These are phyloP conservation scores for Sterrhoptilus dennistouni DNA, from an alignment of 2,113 vertebrate genomes.

Conservation along the genomic window DNA sequence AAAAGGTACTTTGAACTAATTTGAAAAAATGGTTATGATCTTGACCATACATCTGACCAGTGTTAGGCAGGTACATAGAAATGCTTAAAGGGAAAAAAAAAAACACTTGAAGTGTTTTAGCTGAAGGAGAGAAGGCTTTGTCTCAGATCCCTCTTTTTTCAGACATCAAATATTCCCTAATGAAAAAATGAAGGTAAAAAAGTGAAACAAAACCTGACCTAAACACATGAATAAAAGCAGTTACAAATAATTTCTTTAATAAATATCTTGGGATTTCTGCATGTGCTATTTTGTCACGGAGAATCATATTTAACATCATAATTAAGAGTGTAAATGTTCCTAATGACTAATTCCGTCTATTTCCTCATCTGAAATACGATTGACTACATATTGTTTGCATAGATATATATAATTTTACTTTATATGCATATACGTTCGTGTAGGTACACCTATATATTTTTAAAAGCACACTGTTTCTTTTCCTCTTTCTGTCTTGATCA, in stretches of 20 bases:
- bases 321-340: background rate
- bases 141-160: background rate
- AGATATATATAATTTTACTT: background rate
- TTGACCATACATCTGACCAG: slow-evolving; percentile 15
- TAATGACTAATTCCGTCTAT: background rate
- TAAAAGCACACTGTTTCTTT: background rate
- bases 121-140: background rate
- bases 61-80: background rate
- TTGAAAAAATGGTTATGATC: slow-evolving; percentile 49
- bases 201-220: background rate
- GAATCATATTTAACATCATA: background rate
- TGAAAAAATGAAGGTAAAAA: background rate
- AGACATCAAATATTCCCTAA: background rate
- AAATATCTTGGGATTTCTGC: background rate
- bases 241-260: background rate
- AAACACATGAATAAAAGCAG: background rate
- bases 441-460: background rate
- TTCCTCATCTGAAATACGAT: background rate
- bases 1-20: slow-evolving; percentile 61
- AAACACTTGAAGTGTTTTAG: background rate
- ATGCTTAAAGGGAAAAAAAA: background rate
- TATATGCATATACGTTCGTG: accelerated
- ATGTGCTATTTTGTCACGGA: background rate
- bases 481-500: background rate
- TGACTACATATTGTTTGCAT: background rate